Evolutionary conservation across 2,888 invertebrate species (phyloP), one percentile per base, ranked within the genome.

Genomic region (Limenitis camilla): DNA sequence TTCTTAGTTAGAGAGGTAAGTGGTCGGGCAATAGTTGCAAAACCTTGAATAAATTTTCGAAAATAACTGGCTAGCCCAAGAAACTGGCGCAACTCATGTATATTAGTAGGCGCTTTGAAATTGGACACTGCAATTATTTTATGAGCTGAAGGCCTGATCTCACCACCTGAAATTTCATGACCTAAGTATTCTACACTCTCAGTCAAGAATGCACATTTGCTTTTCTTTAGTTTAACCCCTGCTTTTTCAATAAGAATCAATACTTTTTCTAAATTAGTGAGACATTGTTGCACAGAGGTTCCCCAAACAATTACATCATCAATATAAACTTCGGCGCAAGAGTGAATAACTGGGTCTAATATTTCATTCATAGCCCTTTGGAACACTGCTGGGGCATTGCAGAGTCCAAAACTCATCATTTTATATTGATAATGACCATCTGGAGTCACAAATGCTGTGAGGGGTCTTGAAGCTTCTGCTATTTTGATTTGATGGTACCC

Each of bases 271-370:
- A 59, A 35, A n/a, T 53, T 54, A 7, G 0, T 7, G 1, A 56
- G 10, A 9, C 52, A 47, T 0, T 55, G 50, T 7, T 47, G 42
- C 1, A 35, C 29, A 45, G 52, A 41, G 9, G 35, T 35, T 31
- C 52, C 59, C 47, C 47, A 56, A 2, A 59, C 27, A 5, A 59
- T 50, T 0, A 59, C 48, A 32, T 59, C 59, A 49, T 59, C 56
- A 6, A 59, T 52, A 19, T 59, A 59, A 1, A 53, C 56, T 40
- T 54, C 56, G n/a, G 53, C 59, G 33, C 56, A 59, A 2, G 28
- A 9, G 28, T 53, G 53, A 5, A 53, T 43, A 5, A 55, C 49
- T 6, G 44, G 48, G 5, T 29, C 45, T 6, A 58, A 11, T 19
- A 56, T 51, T 10, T 58, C 51, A 27, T 48, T 49, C 55, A 58